phyloP scores from a whole-genome alignment of 1,140 invertebrate species.

The Druon quercuslanigerum region DNA sequence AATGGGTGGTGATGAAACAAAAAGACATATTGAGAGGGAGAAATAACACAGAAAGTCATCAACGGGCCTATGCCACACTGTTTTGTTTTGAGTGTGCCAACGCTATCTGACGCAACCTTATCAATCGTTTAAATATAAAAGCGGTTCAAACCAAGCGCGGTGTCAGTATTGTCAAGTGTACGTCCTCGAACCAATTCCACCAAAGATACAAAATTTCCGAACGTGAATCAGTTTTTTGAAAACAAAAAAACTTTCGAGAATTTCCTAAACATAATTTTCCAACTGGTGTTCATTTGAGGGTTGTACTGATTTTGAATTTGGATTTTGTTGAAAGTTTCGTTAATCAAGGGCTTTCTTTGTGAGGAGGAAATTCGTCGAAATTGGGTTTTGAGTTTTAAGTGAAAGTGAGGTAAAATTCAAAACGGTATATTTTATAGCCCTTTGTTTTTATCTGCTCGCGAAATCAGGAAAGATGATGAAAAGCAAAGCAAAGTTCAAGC shows the following conservation, averaged over 20 bases:
- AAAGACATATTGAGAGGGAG: conserved; percentile 5
- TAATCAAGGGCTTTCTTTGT: no score
- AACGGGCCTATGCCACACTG: background rate
- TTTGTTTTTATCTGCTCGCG: background rate
- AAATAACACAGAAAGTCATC: background rate
- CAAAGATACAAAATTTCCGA: conserved; percentile 35
- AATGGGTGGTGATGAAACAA: conserved; percentile 47
- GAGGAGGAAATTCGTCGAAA: no score
- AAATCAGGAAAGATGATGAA: conserved; percentile 38
- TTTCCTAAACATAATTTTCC: background rate
- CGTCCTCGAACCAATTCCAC: conserved; percentile 29
- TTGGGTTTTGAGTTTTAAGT: background rate
- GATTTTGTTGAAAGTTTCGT: background rate
- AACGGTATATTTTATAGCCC: conserved; percentile 5
- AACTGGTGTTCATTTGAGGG: no score
- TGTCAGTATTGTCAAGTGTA: conserved; percentile 60
- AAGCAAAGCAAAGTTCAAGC: conserved; percentile 52
- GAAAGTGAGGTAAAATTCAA: conserved; percentile 11
- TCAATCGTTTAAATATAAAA: conserved; percentile 71
- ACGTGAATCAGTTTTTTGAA: background rate
- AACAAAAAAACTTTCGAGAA: background rate
- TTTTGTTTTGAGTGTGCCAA: conserved; percentile 57
- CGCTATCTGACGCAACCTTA: conserved; percentile 70
- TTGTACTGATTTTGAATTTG: background rate
- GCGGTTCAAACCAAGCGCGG: conserved; percentile 52